phyloP scores from a whole-genome alignment of 1,140 invertebrate species.

The Heliconius eleuchia region DNA sequence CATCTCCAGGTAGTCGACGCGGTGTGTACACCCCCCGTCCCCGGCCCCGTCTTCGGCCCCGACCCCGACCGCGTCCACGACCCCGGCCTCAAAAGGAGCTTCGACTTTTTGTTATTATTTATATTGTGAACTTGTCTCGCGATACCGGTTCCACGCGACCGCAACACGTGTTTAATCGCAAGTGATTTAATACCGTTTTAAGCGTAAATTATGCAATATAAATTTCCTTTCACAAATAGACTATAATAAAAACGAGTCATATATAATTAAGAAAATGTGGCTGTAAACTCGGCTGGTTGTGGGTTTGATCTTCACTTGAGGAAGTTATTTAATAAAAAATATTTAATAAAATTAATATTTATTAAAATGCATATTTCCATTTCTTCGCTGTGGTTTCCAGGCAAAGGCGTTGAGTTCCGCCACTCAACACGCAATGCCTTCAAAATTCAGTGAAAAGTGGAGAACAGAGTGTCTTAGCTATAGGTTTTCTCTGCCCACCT shows the following conservation, averaged over 20 bases:
- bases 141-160: background rate
- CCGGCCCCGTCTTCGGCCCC: too few species aligned
- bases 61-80: background rate
- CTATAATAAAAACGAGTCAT: background rate
- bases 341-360: too few species aligned
- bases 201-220: background rate
- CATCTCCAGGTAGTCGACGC: background rate
- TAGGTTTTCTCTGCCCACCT: too few species aligned
- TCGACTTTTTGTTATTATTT: conserved; percentile 11
- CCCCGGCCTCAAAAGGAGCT: background rate
- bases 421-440: too few species aligned
- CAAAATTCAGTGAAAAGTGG: too few species aligned
- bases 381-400: too few species aligned
- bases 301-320: too few species aligned
- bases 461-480: too few species aligned
- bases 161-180: background rate
- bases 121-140: background rate
- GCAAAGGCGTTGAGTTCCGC: too few species aligned
- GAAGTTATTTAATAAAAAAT: too few species aligned
- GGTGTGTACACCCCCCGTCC: background rate
- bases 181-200: background rate
- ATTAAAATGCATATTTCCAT: too few species aligned
- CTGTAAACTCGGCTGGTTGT: too few species aligned
- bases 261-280: background rate
- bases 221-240: background rate